These are phyloP conservation scores for Eueremaeus valkanovi DNA, from an alignment of 2,888 invertebrate species.

Conservation along the genomic window DNA sequence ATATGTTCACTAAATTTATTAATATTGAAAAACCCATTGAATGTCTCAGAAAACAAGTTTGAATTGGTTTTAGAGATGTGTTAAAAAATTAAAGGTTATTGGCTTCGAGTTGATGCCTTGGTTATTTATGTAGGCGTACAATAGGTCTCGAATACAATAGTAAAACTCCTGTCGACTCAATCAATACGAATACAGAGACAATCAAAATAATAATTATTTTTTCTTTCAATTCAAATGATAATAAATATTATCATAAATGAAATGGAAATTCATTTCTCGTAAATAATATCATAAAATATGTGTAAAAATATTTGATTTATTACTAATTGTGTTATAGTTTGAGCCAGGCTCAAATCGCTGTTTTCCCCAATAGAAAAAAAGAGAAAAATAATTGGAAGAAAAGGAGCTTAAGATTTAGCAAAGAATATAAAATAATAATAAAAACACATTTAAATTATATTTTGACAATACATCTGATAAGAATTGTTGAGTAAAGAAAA, in stretches of 20 bases:
- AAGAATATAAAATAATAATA: too few species aligned
- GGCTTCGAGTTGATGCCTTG: neutral
- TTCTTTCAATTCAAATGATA: neutral
- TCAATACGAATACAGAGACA: too few species aligned
- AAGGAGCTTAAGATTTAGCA: too few species aligned
- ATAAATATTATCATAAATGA: neutral
- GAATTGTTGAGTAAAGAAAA: too few species aligned
- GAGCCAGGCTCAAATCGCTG: too few species aligned
- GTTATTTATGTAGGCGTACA: neutral
- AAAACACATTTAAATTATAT: too few species aligned
- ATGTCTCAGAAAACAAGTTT: neutral
- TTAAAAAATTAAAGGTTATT: slow-evolving; percentile 15
- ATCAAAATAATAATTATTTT: neutral
- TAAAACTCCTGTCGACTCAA: neutral
- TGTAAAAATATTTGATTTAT: neutral
- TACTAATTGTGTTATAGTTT: slow-evolving; percentile 5
- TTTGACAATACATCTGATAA: too few species aligned
- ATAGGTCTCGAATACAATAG: neutral
- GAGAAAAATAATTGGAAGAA: too few species aligned
- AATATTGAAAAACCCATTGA: neutral
- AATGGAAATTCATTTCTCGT: neutral
- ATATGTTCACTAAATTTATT: neutral
- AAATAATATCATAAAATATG: neutral
- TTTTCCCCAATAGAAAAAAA: too few species aligned
- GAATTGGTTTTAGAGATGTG: neutral